Evolutionary conservation across 2,888 invertebrate genomes (phyloP), one percentile per base, ranked within the genome.

Genomic region (Agonum fuliginosum): DNA sequence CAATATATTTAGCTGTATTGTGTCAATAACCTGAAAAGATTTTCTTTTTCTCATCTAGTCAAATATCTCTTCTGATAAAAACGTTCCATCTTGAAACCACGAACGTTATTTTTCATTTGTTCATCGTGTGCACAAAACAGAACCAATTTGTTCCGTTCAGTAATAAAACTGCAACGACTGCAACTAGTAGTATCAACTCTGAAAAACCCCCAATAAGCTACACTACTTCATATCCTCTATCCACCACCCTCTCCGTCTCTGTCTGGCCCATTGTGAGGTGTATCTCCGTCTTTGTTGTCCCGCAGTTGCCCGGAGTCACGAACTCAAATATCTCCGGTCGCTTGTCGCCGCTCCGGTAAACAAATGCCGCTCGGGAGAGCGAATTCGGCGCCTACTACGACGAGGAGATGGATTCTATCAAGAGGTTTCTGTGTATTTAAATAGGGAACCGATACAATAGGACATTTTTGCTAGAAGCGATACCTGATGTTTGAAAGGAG

Each of bases 271-370:
- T n/a, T n/a, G n/a, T n/a, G n/a, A n/a, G n/a, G n/a, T n/a, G n/a
- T n/a, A 30, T 62, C 14, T 17, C 14, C 17, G 4, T 62, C 30
- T 30, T 62, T 14, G 17, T 27, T 30, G 17, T 30, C 30, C 8
- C 30, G 1, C 27, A 17, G 10, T 17, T 14, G 67, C 43, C 67
- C 19, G 43, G 54, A 65, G 62, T 62, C 74, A 54, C 58, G 65
- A 74, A 74, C 58, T 74, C 74, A 74, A 74, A 74, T 74, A 65
- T 65, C 74, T 73, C 73, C 73, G 46, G 22, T 43, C 43, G 73
- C 41, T 73, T 27, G 46, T 27, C 58, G 51, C 20, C 54, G 41
- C 65, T 17, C 34, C 43, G 24, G 74, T 74, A 65, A 74, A 74
- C 62, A 74, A 74, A 41, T 67, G 67, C 24, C 22, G 58, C 58